Evolutionary conservation across 2,113 vertebrate species (phyloP).

Genomic region (zebrafish (Danio rerio)): DNA sequence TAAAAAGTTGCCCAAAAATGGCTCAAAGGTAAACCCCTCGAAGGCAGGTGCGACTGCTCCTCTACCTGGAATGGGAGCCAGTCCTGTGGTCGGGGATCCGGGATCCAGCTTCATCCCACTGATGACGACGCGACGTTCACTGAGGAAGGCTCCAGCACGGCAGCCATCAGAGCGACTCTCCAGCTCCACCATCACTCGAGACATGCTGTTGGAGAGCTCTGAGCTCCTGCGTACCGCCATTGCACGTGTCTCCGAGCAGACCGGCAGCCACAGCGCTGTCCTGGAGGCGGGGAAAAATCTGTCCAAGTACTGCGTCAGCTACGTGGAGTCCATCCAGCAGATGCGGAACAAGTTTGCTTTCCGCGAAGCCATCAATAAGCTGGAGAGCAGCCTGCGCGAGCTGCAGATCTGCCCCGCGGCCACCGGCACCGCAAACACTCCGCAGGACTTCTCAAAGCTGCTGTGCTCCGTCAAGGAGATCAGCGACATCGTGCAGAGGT

Average conservation of each 20-base stretch:
- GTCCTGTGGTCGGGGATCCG: slow-evolving; percentile 67
- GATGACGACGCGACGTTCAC: slow-evolving; percentile 87
- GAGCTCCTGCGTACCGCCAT: slow-evolving; percentile 88
- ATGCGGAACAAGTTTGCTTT: slow-evolving; percentile 99
- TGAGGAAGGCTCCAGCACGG: slow-evolving; percentile 87
- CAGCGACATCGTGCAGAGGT: slow-evolving; percentile 98
- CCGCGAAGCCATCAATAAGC: slow-evolving; percentile 96
- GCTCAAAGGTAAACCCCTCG: slow-evolving; percentile 81
- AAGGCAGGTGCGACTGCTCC: slow-evolving; percentile 71
- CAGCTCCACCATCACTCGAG: slow-evolving; percentile 88
- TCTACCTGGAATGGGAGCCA: slow-evolving; percentile 62
- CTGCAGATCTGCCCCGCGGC: slow-evolving; percentile 92
- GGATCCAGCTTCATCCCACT: slow-evolving; percentile 86
- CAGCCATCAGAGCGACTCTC: slow-evolving; percentile 86
- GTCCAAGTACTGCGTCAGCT: slow-evolving; percentile 92
- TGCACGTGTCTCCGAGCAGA: slow-evolving; percentile 90
- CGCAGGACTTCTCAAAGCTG: slow-evolving; percentile 97
- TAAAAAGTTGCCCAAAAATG: slow-evolving; percentile 78
- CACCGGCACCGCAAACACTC: slow-evolving; percentile 82
- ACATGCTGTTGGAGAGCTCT: slow-evolving; percentile 87
- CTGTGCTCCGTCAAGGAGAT: slow-evolving; percentile 96
- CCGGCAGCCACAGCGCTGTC: slow-evolving; percentile 91
- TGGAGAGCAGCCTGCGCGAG: slow-evolving; percentile 92
- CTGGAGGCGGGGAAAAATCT: slow-evolving; percentile 97
- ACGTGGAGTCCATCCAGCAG: slow-evolving; percentile 97